Percentiles rank a stretch among this genome's conserved stretches.
Conservation (phyloP, 2,888 invertebrate genomes). For the Nysson spinosus region DNA sequence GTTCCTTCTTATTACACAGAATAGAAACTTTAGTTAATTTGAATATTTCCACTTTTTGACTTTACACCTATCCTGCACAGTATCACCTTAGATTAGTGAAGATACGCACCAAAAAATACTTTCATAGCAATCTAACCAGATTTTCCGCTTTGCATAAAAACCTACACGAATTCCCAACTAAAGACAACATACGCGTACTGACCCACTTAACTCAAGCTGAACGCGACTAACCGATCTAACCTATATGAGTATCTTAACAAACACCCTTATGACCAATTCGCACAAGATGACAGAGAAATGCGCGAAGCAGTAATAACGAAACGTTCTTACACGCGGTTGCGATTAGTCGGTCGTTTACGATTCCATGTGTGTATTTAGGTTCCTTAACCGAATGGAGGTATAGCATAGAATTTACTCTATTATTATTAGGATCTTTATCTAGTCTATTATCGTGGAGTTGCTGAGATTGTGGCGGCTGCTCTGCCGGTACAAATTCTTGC, state of each 20-base stretch:
- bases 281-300: slow-evolving; percentile 59
- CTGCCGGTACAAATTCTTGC: slow-evolving; percentile 25
- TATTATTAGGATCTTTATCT: slow-evolving; percentile 3
- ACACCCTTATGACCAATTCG: slow-evolving; percentile 60
- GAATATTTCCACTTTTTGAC: too few species aligned
- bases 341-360: neutral
- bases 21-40: too few species aligned
- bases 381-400: slow-evolving; percentile 1
- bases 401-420: slow-evolving; percentile 2
- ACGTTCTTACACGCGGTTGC: neutral
- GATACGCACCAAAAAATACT: too few species aligned
- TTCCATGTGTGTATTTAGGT: slow-evolving; percentile 13
- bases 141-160: neutral
- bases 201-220: neutral
- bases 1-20: too few species aligned
- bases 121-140: neutral
- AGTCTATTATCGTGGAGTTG: neutral
- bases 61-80: too few species aligned
- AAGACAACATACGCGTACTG: neutral
- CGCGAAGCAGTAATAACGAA: slow-evolving; percentile 47
- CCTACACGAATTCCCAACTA: neutral
- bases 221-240: neutral
- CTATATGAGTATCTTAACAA: slow-evolving; percentile 37
- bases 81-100: too few species aligned
- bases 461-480: slow-evolving; percentile 3